phyloP scores from a whole-genome alignment of 2,113 vertebrate genomes.

The Eubucco bourcierii region DNA sequence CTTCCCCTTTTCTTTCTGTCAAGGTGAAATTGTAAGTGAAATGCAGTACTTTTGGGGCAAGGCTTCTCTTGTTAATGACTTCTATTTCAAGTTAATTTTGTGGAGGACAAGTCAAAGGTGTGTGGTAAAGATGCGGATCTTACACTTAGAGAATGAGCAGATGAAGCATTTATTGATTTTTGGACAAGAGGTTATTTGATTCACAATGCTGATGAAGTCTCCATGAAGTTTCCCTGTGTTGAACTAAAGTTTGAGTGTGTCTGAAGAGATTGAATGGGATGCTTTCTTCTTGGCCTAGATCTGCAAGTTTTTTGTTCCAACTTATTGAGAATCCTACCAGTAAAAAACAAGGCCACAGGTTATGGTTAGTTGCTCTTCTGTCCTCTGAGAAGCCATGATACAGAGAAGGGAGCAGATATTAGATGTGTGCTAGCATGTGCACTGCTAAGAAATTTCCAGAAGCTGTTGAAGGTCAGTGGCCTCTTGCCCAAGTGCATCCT shows the following conservation, averaged over 20 bases:
- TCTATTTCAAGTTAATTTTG: neutral
- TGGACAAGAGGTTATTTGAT: neutral
- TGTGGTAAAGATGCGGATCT: neutral
- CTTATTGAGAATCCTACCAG: neutral
- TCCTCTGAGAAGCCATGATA: neutral
- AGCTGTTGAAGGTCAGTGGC: neutral
- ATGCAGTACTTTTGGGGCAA: neutral
- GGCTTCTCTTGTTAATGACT: neutral
- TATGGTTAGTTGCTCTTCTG: neutral
- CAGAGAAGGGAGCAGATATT: neutral
- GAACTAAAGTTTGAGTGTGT: neutral
- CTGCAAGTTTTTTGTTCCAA: neutral
- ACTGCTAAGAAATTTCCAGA: neutral
- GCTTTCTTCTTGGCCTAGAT: neutral
- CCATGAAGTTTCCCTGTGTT: neutral
- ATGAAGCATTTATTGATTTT: neutral
- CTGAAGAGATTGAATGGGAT: neutral
- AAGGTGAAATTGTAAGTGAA: neutral
- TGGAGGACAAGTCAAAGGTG: neutral
- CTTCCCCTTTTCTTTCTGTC: neutral
- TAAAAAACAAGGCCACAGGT: neutral
- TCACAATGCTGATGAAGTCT: neutral
- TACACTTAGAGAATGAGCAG: neutral
- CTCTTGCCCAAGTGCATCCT: neutral
- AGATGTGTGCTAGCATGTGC: neutral